A percentile compares a stretch with the other conserved stretches of the same genome.
Conservation (phyloP, 2,888 invertebrate genomes). For the Desoria tigrina region DNA sequence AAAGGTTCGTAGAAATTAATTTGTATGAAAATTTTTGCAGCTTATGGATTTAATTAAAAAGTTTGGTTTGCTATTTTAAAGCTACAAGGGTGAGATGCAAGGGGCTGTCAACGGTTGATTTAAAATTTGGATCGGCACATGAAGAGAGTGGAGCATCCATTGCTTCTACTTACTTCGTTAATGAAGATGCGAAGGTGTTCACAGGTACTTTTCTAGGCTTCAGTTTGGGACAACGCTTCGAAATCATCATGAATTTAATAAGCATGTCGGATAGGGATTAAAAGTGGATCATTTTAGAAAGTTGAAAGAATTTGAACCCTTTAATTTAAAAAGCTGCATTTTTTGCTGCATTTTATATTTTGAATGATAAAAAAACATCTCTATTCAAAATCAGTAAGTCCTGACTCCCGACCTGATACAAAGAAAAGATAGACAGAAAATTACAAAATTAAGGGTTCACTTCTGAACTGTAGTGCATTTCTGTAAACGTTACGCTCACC, state of each 20-base stretch:
- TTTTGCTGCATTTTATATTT: too few relatives aligned
- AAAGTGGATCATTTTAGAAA: not conserved
- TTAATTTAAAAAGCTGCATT: too few relatives aligned
- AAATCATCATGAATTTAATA: not conserved
- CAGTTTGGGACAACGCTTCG: not conserved
- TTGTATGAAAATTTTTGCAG: too few relatives aligned
- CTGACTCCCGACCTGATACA: too few relatives aligned
- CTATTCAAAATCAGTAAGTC: too few relatives aligned
- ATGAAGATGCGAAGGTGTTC: slow-evolving; percentile 35
- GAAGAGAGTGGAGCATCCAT: slow-evolving; percentile 19
- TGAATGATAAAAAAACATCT: too few relatives aligned
- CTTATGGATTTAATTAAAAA: not conserved
- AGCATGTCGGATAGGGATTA: too few relatives aligned
- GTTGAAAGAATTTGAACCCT: not conserved
- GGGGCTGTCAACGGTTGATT: slow-evolving; percentile 26
- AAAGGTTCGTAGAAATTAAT: slow-evolving; percentile 25
- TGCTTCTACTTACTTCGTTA: slow-evolving; percentile 24
- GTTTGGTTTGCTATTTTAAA: too few relatives aligned
- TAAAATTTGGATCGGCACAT: slow-evolving; percentile 23
- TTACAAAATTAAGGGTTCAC: too few relatives aligned
- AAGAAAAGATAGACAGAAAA: too few relatives aligned
- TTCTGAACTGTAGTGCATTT: too few relatives aligned
- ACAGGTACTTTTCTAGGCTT: slow-evolving; percentile 25
- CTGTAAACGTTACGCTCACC: too few relatives aligned
- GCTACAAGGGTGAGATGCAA: slow-evolving; percentile 29